Base-by-base conservation (phyloP, 2,888 invertebrate genomes). In the Chymomyza amoena region DNA sequence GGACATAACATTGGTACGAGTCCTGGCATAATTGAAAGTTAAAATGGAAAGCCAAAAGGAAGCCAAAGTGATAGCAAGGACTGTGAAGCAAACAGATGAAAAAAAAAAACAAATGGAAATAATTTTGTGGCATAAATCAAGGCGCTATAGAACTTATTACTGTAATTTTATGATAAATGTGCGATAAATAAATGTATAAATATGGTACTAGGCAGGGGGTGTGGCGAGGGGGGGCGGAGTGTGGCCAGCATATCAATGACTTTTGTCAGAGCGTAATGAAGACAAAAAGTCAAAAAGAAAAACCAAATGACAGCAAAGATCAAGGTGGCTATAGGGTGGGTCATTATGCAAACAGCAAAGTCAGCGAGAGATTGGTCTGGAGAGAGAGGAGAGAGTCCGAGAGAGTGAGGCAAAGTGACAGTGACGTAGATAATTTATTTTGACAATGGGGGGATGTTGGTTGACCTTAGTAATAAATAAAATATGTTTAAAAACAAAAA, bases 151-250 rank as follows among this genome's bases (percentile, higher is more conserved):
- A 69, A 79, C 69, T 71, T 77, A 79, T 79, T 66, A 71, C 77
- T 67, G 72, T 69, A 76, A 76, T 72, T 72, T 81, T 52, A 65
- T 74, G 74, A 76, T 75, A 77, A 77, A 75, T 75, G 68, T 61
- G 61, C 66, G 67, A 73, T 77, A 79, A 77, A 79, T 77, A 66
- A 71, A 71, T 76, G 69, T 61, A 71, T 69, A 68, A 73, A 72
- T 75, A 69, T 63, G 36, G 7, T 32, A 9, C 16, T 16, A 18
- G 32, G 15, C 13, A 28, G 36, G 16, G 52, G 9, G 10, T 18
- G n/a, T n/a, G n/a, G n/a, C n/a, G n/a, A 9, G 51, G 9, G 15
- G 51, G 5, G n/a, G 25, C 25, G 3, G 25, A 25, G 16, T 51
- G 51, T 51, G 16, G 16, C 6, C 28, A 28, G 57, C 20, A 57